A percentile compares a stretch with the other conserved stretches of the same genome.
Conservation (phyloP, 2,113 vertebrate genomes). For the Pycnonotus jocosus region DNA sequence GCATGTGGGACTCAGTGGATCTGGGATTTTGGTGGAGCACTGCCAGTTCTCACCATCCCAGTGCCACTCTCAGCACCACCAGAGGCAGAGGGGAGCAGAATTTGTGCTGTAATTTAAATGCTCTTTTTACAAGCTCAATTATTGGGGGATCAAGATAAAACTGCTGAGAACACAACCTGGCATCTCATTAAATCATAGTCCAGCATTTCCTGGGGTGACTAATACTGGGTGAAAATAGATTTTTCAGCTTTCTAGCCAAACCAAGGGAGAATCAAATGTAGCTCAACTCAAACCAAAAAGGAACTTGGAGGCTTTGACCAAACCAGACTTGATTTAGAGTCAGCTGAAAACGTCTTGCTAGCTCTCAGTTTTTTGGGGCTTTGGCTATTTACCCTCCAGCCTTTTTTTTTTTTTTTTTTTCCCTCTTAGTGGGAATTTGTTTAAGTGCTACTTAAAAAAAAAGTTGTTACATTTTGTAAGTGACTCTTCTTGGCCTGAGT, state of each 20-base stretch:
- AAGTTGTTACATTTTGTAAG: neutral
- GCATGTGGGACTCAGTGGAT: neutral
- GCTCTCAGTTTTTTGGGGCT: neutral
- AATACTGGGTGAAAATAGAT: conserved; percentile 3
- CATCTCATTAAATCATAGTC: conserved; percentile 18
- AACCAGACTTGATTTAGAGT: neutral
- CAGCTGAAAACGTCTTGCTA: neutral
- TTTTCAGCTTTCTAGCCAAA: conserved; percentile 12
- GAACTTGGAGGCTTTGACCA: neutral
- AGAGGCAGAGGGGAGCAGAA: neutral
- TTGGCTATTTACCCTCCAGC: neutral
- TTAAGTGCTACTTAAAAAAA: neutral
- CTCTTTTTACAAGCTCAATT: neutral
- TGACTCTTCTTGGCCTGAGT: neutral
- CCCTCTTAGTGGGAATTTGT: neutral
- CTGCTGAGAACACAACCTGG: conserved; percentile 1
- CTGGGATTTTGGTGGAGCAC: neutral
- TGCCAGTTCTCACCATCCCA: neutral
- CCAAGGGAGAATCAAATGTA: neutral
- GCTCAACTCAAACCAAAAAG: neutral
- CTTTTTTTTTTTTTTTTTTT: neutral
- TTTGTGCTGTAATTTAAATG: neutral
- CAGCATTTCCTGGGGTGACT: conserved; percentile 3
- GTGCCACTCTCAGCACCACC: neutral
- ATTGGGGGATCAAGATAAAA: conserved; percentile 14